Conservation (phyloP, 1,140 invertebrate species). For the Trissolcus basalis region DNA sequence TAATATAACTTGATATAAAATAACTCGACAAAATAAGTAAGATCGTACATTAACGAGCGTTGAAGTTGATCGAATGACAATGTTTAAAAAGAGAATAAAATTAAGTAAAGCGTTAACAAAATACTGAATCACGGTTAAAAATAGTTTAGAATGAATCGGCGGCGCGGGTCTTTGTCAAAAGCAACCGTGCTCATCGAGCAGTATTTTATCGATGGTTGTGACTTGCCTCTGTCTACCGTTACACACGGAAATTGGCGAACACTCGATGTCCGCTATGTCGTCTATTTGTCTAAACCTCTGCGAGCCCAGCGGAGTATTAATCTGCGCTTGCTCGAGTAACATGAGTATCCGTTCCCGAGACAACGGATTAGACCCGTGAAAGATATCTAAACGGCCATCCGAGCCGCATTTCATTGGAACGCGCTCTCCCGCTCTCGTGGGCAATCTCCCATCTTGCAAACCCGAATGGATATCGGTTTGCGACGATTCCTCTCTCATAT, state of each 20-base stretch:
- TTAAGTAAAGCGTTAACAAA: slow-evolving; percentile 1
- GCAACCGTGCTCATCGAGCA: slow-evolving; percentile 67
- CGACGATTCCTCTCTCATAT: slow-evolving; percentile 46
- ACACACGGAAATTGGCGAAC: slow-evolving; percentile 53
- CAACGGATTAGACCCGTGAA: slow-evolving; percentile 55
- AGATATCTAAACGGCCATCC: slow-evolving; percentile 33
- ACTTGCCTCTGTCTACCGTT: slow-evolving; percentile 70
- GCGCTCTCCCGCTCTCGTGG: slow-evolving; percentile 26
- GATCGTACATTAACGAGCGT: not conserved
- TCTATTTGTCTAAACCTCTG: slow-evolving; percentile 57
- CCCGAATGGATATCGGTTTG: slow-evolving; percentile 32
- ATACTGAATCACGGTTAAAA: slow-evolving; percentile 33
- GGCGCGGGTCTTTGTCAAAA: slow-evolving; percentile 59
- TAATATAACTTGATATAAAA: too few relatives aligned
- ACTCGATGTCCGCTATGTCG: slow-evolving; percentile 35
- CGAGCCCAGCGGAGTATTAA: slow-evolving; percentile 62
- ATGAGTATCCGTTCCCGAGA: slow-evolving; percentile 70
- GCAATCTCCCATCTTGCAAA: slow-evolving; percentile 30
- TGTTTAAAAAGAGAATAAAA: slow-evolving; percentile 1
- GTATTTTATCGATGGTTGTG: slow-evolving; percentile 68
- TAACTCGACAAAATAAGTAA: not conserved
- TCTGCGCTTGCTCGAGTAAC: slow-evolving; percentile 70
- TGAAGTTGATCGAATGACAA: not conserved
- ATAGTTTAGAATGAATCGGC: slow-evolving; percentile 10
- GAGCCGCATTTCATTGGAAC: slow-evolving; percentile 27